phyloP scores from a whole-genome alignment of 2,113 vertebrate species.

The Dicerorhinus sumatrensis region DNA sequence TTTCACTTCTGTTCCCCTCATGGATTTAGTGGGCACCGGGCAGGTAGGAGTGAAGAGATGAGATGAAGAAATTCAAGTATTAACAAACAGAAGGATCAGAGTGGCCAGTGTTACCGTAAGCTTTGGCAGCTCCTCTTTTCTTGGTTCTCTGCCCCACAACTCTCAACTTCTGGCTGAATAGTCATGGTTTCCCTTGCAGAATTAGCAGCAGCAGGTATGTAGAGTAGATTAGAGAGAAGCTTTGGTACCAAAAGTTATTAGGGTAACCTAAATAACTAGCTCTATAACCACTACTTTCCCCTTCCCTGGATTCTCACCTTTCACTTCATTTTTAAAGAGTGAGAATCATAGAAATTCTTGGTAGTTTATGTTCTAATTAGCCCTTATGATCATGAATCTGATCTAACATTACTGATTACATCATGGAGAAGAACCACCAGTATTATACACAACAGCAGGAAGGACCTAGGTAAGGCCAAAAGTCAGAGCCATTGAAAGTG shows the following conservation, averaged over 20 bases:
- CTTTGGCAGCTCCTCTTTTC: neutral
- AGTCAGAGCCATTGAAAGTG: neutral
- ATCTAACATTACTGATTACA: neutral
- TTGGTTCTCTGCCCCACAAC: neutral
- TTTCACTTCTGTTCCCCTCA: neutral
- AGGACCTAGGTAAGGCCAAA: neutral
- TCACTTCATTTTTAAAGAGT: neutral
- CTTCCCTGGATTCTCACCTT: neutral
- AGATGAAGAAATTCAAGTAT: slow-evolving; percentile 41
- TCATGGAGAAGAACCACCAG: neutral
- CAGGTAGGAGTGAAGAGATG: neutral
- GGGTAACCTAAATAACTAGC: neutral
- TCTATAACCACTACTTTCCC: neutral
- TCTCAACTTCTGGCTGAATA: neutral
- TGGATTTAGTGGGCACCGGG: neutral
- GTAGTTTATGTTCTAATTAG: neutral
- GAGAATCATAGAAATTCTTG: slow-evolving; percentile 28
- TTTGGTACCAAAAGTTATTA: neutral
- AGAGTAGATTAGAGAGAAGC: neutral
- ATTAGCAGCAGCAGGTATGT: neutral
- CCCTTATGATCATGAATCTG: neutral
- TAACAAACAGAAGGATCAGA: slow-evolving; percentile 27
- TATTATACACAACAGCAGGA: neutral
- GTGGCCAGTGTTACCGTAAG: neutral
- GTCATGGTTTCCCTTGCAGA: neutral